Evolutionary conservation across 2,888 invertebrate species (phyloP).

Genomic region (Stenchaetothrips biformis): DNA sequence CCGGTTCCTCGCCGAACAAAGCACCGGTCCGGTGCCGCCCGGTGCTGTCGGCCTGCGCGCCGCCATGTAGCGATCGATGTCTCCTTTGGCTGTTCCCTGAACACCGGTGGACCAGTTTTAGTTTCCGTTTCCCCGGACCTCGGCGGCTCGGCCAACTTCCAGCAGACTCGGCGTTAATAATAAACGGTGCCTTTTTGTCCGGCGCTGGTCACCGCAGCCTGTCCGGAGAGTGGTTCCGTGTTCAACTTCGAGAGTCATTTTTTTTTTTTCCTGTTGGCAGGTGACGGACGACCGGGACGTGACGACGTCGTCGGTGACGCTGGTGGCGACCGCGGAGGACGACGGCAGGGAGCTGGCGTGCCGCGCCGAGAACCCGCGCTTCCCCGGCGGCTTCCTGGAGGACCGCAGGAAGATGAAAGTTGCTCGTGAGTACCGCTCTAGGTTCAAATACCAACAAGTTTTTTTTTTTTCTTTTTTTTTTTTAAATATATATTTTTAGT

Average conservation of each 20-base stretch:
- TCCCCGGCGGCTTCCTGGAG: slow-evolving; percentile 74
- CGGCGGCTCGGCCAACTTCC: too few relatives aligned
- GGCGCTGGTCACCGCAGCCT: too few relatives aligned
- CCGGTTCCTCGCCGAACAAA: not conserved
- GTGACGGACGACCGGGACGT: slow-evolving; percentile 60
- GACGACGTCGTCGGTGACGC: slow-evolving; percentile 65
- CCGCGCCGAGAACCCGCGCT: slow-evolving; percentile 80
- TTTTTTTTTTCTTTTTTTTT: slow-evolving; percentile 12
- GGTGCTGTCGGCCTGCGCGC: too few relatives aligned
- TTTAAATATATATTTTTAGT: not conserved
- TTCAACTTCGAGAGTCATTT: too few relatives aligned
- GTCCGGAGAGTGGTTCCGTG: too few relatives aligned
- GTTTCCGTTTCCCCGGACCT: too few relatives aligned
- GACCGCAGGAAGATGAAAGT: slow-evolving; percentile 72
- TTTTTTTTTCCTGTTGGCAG: slow-evolving; percentile 43
- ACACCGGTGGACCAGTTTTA: too few relatives aligned
- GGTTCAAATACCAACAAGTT: not conserved
- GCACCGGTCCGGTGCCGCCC: not conserved
- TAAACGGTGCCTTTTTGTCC: too few relatives aligned
- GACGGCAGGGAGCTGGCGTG: slow-evolving; percentile 78
- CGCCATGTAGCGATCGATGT: too few relatives aligned
- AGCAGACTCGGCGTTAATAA: too few relatives aligned
- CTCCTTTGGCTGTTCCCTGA: too few relatives aligned
- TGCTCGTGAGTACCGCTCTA: slow-evolving; percentile 65
- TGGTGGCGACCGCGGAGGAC: slow-evolving; percentile 71